These are phyloP conservation scores for Ptychobarbus kaznakovi DNA, from an alignment of 2,797 vertebrate genomes.

Conservation along the genomic window DNA sequence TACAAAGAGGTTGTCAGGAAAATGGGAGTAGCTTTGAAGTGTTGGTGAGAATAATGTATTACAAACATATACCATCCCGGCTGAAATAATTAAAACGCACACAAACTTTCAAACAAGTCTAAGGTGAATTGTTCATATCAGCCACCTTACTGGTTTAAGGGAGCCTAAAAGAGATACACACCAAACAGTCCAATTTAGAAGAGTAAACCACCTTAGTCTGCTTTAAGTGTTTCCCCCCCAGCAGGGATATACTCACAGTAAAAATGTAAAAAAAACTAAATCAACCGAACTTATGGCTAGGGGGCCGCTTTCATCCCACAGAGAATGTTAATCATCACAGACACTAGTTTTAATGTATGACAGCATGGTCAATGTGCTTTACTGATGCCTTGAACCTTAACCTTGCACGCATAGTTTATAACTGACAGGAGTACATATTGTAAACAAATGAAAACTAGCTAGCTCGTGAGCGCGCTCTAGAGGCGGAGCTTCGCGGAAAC, in stretches of 20 bases:
- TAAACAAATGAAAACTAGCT: background rate
- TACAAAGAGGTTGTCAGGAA: background rate
- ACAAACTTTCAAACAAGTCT: too few species aligned
- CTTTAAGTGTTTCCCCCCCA: background rate
- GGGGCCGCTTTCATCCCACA: background rate
- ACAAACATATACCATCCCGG: too few species aligned
- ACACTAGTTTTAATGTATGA: background rate
- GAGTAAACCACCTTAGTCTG: background rate
- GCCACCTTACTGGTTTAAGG: background rate
- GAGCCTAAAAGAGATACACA: background rate
- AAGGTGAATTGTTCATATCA: background rate
- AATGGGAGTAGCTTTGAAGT: too few species aligned
- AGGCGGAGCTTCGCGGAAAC: slow-evolving; percentile 4
- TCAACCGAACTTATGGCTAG: background rate
- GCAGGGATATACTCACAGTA: background rate
- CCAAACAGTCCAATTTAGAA: background rate
- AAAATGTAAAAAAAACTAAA: too few species aligned
- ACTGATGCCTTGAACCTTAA: background rate
- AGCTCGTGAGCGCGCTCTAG: slow-evolving; percentile 2
- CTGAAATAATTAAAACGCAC: too few species aligned
- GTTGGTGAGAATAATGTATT: too few species aligned
- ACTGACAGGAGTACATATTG: background rate
- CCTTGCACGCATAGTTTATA: background rate
- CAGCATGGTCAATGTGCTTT: background rate
- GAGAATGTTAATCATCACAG: background rate